Conservation (phyloP, 2,888 invertebrate species). For the Formica aserva region DNA sequence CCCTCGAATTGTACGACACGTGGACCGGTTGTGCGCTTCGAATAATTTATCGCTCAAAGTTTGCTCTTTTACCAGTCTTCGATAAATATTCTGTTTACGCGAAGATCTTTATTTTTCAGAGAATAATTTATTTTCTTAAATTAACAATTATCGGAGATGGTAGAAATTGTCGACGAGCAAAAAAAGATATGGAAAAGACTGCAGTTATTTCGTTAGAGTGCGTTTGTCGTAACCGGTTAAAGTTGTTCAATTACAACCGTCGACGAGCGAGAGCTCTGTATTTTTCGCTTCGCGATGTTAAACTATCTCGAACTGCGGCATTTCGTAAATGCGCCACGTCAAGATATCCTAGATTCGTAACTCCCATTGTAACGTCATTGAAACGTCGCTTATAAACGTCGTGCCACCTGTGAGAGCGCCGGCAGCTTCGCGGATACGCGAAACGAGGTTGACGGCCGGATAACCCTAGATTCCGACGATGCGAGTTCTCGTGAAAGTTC, state of each 20-base stretch:
- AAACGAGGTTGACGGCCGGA: conserved; percentile 46
- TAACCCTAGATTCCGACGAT: conserved; percentile 60
- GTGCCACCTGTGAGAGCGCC: conserved; percentile 48
- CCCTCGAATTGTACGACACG: not conserved
- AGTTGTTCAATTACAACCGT: not conserved
- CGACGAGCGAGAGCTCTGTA: not conserved
- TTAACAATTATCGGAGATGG: not conserved
- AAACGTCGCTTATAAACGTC: conserved; percentile 36
- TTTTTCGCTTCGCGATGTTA: conserved; percentile 11
- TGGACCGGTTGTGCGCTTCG: not conserved
- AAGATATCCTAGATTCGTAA: conserved; percentile 27
- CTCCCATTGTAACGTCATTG: conserved; percentile 36
- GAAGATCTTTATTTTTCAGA: not conserved
- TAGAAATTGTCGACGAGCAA: not conserved
- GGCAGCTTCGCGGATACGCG: conserved; percentile 31
- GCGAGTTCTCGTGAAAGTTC: conserved; percentile 60
- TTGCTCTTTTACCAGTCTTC: not conserved
- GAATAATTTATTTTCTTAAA: not conserved
- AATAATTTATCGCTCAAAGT: not conserved
- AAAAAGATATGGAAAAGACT: not conserved
- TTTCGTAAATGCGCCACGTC: conserved; percentile 13
- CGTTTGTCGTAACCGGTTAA: not conserved
- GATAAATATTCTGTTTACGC: not conserved
- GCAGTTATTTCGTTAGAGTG: not conserved
- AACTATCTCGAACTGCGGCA: conserved; percentile 21